Evolutionary conservation across 1,140 invertebrate genomes (phyloP).

Genomic region (Trypoxylus dichotomus): DNA sequence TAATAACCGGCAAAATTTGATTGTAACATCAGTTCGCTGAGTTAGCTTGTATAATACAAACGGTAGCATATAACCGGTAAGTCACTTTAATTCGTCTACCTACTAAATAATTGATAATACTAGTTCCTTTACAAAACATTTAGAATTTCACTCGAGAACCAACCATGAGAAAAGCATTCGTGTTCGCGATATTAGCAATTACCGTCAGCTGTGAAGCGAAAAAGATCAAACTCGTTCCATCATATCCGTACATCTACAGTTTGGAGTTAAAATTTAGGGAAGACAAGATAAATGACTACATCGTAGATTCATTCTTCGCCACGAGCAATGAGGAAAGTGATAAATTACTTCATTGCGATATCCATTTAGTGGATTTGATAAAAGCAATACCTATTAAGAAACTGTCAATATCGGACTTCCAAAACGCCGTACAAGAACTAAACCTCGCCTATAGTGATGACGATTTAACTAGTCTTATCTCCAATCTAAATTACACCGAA

Average conservation of each 20-base stretch:
- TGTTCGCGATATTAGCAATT: neutral
- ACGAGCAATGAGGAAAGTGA: neutral
- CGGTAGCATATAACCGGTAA: neutral
- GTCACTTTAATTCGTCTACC: neutral
- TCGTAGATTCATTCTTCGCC: slow-evolving; percentile 7
- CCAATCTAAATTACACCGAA: neutral
- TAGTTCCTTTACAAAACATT: no score
- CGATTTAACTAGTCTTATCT: neutral
- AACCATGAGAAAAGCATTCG: neutral
- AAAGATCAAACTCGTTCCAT: neutral
- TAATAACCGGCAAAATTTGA: neutral
- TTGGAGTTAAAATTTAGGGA: slow-evolving; percentile 8
- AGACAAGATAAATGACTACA: slow-evolving; percentile 14
- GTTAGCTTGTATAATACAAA: neutral
- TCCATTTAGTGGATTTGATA: neutral
- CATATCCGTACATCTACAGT: slow-evolving; percentile 13
- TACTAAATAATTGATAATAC: no score
- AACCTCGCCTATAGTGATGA: neutral
- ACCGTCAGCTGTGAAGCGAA: neutral
- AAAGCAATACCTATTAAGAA: slow-evolving; percentile 16
- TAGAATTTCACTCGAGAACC: no score
- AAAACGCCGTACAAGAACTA: neutral
- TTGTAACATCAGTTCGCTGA: neutral
- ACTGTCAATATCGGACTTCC: neutral
- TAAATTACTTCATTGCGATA: neutral